Evolutionary conservation across 2,888 invertebrate species (phyloP).

Genomic region (Branchipolynoe longqiensis): DNA sequence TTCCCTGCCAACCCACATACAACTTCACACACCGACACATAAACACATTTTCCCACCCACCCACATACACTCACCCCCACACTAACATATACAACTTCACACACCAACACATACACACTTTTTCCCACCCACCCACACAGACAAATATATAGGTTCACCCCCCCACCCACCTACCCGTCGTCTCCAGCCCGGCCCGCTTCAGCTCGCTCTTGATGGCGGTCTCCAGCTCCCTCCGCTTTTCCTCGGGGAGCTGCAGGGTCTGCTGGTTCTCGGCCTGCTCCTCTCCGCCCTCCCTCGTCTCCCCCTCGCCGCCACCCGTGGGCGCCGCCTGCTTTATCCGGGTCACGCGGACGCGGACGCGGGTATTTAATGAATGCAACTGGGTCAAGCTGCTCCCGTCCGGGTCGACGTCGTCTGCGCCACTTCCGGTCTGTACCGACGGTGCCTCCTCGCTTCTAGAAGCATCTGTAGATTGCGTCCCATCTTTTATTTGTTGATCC

Average conservation of each 20-base stretch:
- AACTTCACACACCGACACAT: no score
- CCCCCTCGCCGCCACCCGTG: slow-evolving; percentile 52
- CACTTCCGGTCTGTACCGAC: neutral
- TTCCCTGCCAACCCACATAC: no score
- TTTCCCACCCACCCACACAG: no score
- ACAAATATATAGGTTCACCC: no score
- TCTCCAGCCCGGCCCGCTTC: slow-evolving; percentile 77
- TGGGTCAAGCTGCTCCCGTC: slow-evolving; percentile 41
- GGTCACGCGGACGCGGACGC: slow-evolving; percentile 72
- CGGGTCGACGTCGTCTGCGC: neutral
- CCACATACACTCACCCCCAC: no score
- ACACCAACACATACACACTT: no score
- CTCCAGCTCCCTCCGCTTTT: slow-evolving; percentile 74
- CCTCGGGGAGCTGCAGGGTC: slow-evolving; percentile 58
- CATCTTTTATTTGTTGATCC: neutral
- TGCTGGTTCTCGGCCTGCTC: neutral
- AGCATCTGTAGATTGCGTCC: neutral
- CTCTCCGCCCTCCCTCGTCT: slow-evolving; percentile 53
- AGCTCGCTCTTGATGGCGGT: slow-evolving; percentile 75
- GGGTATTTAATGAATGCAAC: slow-evolving; percentile 62
- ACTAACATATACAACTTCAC: no score
- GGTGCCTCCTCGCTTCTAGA: neutral
- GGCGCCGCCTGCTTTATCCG: slow-evolving; percentile 64
- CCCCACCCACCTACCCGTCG: slow-evolving; percentile 74
- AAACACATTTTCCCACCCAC: no score